Evolutionary conservation across 2,797 vertebrate species (phyloP), one percentile per base, ranked within the genome.

Genomic region (Anomalospiza imberbis): DNA sequence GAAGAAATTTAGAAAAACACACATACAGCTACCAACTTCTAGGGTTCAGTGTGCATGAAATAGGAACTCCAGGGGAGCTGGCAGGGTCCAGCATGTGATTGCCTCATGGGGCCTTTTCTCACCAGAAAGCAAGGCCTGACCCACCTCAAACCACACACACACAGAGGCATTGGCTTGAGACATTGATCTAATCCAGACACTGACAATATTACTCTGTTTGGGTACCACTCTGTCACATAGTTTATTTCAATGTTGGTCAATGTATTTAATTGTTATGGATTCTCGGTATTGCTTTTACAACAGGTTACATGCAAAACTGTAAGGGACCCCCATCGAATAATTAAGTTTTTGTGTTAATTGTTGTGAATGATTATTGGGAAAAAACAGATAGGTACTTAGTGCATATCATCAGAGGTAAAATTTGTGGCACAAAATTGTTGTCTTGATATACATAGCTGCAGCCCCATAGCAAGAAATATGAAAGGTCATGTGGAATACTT

Each of bases 41-140:
- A 22, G 26, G 9, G 38, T 32, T 53, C 38, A 45, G 2, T 0
- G 0, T 10, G 9, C 0, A 0, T 36, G 17, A 71, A 9, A 15
- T 3, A 14, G 55, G 38, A 21, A 4, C 14, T 32, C 38, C 22
- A 38, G 14, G 14, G 17, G 7, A 36, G 21, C 21, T 61, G 47
- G 9, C 22, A 36, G 14, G 17, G 47, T 36, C 38, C 45, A 58
- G 5, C 12, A 28, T 0, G 3, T 4, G 19, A 29, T 8, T 70
- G 32, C 5, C 17, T 31, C 26, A 4, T 17, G 17, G 26, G 32
- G 7, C 6, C 7, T 44, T 44, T 22, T 36, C 32, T 26, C 20
- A 70, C 4, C 38, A 61, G 11, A 51, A 61, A 44, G 9, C 2
- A 36, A 31, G 24, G 17, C 13, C 9, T 70, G 32, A 17, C 26